A percentile compares a stretch with the other conserved stretches of the same genome.
Conservation (phyloP, 2,888 invertebrate species). For the Drosophila austrosaltans region DNA sequence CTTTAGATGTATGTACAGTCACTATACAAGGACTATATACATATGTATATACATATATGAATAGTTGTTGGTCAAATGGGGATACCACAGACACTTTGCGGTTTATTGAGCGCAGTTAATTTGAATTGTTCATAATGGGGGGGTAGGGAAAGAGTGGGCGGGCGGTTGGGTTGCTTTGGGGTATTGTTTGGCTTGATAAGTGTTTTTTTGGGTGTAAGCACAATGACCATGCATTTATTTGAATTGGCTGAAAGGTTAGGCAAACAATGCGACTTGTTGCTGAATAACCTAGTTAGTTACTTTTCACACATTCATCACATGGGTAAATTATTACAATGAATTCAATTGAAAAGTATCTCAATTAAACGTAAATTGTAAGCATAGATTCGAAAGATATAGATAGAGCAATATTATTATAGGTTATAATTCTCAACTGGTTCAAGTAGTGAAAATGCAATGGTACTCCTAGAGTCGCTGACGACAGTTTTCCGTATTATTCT, state of each 20-base stretch:
- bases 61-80: no score
- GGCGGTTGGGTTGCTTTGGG: neutral
- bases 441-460: no score
- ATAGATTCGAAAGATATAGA: no score
- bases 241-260: constrained; percentile 53
- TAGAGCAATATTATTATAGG: no score
- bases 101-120: constrained; percentile 14
- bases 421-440: no score
- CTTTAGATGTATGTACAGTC: constrained; percentile 18
- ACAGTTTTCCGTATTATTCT: no score
- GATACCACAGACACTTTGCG: neutral
- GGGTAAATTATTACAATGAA: no score
- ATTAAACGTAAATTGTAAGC: no score
- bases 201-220: neutral
- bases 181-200: neutral
- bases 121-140: constrained; percentile 9
- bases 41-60: constrained; percentile 37
- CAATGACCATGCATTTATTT: constrained; percentile 17
- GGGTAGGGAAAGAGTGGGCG: neutral
- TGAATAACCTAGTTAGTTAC: constrained; percentile 14
- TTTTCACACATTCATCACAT: neutral
- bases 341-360: neutral
- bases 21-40: neutral
- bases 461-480: no score
- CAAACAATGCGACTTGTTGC: constrained; percentile 62